Evolutionary conservation across 2,797 vertebrate species (phyloP), one percentile per base, ranked within the genome.

Genomic region (Hephaestus fuliginosus): DNA sequence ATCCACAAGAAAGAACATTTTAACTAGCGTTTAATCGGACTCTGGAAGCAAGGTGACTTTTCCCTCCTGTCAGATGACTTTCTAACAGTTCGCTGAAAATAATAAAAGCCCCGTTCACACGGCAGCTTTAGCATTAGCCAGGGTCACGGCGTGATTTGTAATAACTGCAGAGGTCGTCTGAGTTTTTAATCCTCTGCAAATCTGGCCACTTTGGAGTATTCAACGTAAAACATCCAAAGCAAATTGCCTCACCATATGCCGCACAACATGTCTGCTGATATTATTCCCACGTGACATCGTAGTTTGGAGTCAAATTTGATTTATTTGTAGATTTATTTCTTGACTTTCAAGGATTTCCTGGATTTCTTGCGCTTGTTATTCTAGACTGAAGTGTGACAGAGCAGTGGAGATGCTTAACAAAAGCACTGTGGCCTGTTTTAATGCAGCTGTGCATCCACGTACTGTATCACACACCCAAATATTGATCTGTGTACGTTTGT

Each of bases 241-340:
- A 61, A 78, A 77, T 67, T 53, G 5, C 49, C 62, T 7, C 30
- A 1, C 28, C 28, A 30, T 82, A 70, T 74, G 74, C 15, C 51
- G 36, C 62, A 20, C 30, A 49, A 22, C 13, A 25, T 14, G 63
- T 25, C 36, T 15, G 48, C 15, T 14, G 18, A 22, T 17, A n/a
- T 20, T 41, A 48, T 12, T 53, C n/a, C 25, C 15, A 14, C n/a
- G 12, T 69, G 57, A 30, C 13, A n/a, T 4, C 9, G 17, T 17
- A 7, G 25, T 67, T 67, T 36, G n/a, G 44, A 46, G 12, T n/a
- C 60, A 1, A n/a, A 25, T 74, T 65, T 30, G 30, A 7, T 69
- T 18, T 14, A 3, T 57, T 15, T 36, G 2, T 22, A 15, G 33
- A 22, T 73, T 43, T 36, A 56, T 66, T 36, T 49, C 5, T 12